Evolutionary conservation across 2,888 invertebrate species (phyloP).

Genomic region (Ectemnius cavifrons): DNA sequence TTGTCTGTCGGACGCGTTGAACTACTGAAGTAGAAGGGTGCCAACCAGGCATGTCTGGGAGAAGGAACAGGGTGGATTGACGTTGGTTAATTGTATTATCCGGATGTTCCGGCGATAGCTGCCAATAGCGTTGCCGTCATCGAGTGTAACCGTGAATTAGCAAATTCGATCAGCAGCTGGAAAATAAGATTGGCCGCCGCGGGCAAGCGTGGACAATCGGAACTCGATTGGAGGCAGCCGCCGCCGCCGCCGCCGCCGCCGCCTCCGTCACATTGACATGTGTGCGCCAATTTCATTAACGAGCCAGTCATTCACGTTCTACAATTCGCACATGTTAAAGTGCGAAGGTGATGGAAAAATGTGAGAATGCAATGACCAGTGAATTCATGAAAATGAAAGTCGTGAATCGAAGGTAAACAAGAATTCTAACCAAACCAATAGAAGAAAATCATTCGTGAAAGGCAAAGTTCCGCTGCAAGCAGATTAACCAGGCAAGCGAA

Average conservation of each 20-base stretch:
- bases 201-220: constrained; percentile 19
- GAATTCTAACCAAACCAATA: no score
- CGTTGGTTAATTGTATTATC: constrained; percentile 6
- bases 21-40: no score
- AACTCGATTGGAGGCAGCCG: not conserved
- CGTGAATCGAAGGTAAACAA: no score
- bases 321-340: no score
- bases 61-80: not conserved
- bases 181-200: constrained; percentile 3
- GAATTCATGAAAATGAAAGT: no score
- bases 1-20: no score
- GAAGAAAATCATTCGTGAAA: not conserved
- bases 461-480: not conserved
- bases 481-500: no score
- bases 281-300: not conserved
- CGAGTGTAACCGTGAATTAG: not conserved
- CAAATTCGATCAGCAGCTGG: not conserved
- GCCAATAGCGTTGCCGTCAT: not conserved
- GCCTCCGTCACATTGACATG: not conserved
- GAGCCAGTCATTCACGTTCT: not conserved
- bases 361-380: no score
- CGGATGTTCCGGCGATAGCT: not conserved
- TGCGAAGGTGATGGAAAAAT: no score
- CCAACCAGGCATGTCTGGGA: no score
- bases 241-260: no score